Evolutionary conservation across 2,888 invertebrate species (phyloP).

Genomic region (Nomada flava): DNA sequence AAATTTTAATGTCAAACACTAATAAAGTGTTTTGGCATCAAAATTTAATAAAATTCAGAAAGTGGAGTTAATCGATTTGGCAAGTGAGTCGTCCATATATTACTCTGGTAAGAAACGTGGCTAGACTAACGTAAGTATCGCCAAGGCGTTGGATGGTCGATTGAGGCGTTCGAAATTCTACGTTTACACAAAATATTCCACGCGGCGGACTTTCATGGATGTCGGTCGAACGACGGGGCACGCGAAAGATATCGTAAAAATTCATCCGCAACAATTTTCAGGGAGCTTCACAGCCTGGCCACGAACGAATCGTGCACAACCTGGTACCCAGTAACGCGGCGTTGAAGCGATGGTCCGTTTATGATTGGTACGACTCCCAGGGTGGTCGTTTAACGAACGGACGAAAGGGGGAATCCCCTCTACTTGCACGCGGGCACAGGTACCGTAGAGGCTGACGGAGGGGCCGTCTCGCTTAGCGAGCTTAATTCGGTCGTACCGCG

Average conservation of each 20-base stretch:
- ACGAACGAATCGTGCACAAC: conserved; percentile 58
- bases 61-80: no score
- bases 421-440: conserved; percentile 10
- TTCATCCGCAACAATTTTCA: conserved; percentile 34
- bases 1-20: no score
- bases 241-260: conserved; percentile 26
- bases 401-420: conserved; percentile 31
- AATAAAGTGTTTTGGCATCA: no score
- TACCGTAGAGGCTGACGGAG: conserved; percentile 19
- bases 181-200: no score
- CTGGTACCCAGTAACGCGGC: conserved; percentile 53
- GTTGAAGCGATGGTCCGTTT: conserved; percentile 58
- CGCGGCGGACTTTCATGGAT: neutral
- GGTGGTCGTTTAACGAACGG: conserved; percentile 72
- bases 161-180: neutral
- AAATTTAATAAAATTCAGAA: no score
- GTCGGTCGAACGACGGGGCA: neutral
- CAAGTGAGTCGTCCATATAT: neutral
- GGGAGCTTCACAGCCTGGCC: conserved; percentile 40
- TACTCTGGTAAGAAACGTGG: conserved; percentile 11
- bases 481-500: conserved; percentile 66
- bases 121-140: neutral
- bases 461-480: conserved; percentile 45
- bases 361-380: conserved; percentile 78
- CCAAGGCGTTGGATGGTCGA: neutral